Conservation (phyloP, 1,140 invertebrate species). For the Drosophila athabasca region DNA sequence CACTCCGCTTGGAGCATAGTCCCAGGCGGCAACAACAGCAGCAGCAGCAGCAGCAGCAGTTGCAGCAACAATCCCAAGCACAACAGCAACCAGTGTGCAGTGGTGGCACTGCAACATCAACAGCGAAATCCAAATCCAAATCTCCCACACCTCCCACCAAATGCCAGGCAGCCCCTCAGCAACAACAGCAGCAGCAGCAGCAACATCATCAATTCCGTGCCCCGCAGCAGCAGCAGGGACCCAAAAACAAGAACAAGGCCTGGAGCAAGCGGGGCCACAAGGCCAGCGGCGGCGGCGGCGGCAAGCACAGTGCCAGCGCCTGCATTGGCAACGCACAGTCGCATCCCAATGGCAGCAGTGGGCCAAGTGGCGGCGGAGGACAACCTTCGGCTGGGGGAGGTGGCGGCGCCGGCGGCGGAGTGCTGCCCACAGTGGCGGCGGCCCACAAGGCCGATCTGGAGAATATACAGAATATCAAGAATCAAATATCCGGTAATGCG, state of each 20-base stretch:
- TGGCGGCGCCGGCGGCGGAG: neutral
- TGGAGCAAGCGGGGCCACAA: slow-evolving; percentile 78
- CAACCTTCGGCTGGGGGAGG: no score
- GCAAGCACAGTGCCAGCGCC: slow-evolving; percentile 54
- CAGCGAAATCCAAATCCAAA: slow-evolving; percentile 40
- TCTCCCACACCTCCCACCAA: slow-evolving; percentile 56
- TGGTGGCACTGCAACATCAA: slow-evolving; percentile 8
- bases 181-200: slow-evolving; percentile 26
- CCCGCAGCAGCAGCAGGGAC: slow-evolving; percentile 67
- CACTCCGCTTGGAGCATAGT: slow-evolving; percentile 53
- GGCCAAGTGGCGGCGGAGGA: no score
- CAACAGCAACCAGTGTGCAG: slow-evolving; percentile 18
- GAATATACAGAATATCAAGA: slow-evolving; percentile 82
- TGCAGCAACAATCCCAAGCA: slow-evolving; percentile 33
- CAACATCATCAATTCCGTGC: slow-evolving; percentile 80
- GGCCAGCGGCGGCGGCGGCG: slow-evolving; percentile 18
- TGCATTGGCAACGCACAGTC: slow-evolving; percentile 26
- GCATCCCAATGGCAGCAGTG: slow-evolving; percentile 25
- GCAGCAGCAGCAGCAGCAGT: slow-evolving; percentile 32
- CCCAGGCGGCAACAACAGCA: slow-evolving; percentile 46
- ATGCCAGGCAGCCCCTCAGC: slow-evolving; percentile 27
- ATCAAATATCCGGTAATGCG: slow-evolving; percentile 55
- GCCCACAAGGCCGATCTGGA: slow-evolving; percentile 80
- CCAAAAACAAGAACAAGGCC: slow-evolving; percentile 68
- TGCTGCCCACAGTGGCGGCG: slow-evolving; percentile 36